Evolutionary conservation across 2,113 vertebrate species (phyloP), one percentile per base, ranked within the genome.

Genomic region (Setophaga petechia): DNA sequence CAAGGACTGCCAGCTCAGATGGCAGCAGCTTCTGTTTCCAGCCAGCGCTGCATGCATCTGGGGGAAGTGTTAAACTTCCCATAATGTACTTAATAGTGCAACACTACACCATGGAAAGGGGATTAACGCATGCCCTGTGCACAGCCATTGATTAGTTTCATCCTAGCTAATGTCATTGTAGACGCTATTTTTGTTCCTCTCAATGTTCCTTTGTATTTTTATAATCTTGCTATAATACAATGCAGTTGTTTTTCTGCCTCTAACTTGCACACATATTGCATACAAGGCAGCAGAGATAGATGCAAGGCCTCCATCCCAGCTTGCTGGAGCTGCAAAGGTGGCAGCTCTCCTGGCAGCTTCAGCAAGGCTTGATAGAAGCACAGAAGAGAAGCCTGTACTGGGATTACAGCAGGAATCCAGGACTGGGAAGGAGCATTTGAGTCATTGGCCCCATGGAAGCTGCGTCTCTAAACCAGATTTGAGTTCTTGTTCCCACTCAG

Each of bases 81-180:
- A 31, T 95, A 93, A 92, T 92, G 92, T 91, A 87, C 87, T 92
- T 96, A 90, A 95, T 57, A 87, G 88, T 93, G 95, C 93, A 95
- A 95, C 92, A 37, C 76, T 95, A 95, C 57, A 84, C 83, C 57
- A 75, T 46, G 58, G 66, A 95, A 86, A 83, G 47, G 52, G 86
- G 59, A 96, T 97, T 95, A 93, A 89, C 0, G 4, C 62, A 72
- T 87, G 94, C 66, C 95, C 87, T 85, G 84, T 91, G 95, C 87
- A 94, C 74, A 65, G 52, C 12, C 4, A 95, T 96, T 97, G 95
- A 97, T 97, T 96, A 91, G 62, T 76, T 96, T 96, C 94, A 94
- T 93, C 89, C 94, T 93, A 91, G 79, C 59, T 96, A 90, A 84
- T 95, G 94, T 90, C 84, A 94, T 93, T 95, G 90, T 52, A 83